A percentile compares a stretch with the other conserved stretches of the same genome.
These are phyloP conservation scores for Craseonycteris thonglongyai DNA, from an alignment of 2,113 vertebrate genomes.

Conservation along the genomic window DNA sequence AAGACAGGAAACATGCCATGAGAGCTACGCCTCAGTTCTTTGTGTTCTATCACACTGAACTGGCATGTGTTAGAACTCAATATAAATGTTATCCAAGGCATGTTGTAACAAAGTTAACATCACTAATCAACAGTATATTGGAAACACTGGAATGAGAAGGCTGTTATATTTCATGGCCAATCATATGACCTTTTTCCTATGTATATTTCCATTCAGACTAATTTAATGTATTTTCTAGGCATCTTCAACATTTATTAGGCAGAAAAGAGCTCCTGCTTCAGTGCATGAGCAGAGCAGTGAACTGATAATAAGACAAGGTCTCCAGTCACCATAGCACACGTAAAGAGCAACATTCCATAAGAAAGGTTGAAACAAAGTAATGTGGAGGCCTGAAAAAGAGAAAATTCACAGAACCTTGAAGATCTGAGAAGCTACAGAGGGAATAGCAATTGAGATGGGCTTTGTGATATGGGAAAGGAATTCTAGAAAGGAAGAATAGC, in stretches of 20 bases:
- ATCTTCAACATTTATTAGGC: not conserved
- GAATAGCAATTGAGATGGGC: not conserved
- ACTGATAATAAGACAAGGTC: not conserved
- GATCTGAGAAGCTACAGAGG: not conserved
- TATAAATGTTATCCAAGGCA: not conserved
- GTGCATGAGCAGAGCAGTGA: not conserved
- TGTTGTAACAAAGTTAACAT: not conserved
- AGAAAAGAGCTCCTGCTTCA: not conserved
- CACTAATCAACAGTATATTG: not conserved
- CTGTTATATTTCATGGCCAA: not conserved
- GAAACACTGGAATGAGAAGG: not conserved
- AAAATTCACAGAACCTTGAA: not conserved
- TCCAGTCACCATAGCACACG: not conserved
- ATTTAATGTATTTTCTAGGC: not conserved
- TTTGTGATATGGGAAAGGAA: not conserved
- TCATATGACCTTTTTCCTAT: not conserved
- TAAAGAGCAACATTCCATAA: not conserved
- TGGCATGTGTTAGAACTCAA: not conserved
- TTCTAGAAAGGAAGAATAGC: not conserved
- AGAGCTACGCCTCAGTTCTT: not conserved
- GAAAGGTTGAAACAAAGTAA: not conserved
- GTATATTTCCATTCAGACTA: not conserved
- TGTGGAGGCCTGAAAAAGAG: not conserved
- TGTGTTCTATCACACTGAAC: not conserved
- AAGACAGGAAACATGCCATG: accelerated